Conservation (phyloP, 2,797 vertebrate genomes). For the Gymnothorax reevesii region DNA sequence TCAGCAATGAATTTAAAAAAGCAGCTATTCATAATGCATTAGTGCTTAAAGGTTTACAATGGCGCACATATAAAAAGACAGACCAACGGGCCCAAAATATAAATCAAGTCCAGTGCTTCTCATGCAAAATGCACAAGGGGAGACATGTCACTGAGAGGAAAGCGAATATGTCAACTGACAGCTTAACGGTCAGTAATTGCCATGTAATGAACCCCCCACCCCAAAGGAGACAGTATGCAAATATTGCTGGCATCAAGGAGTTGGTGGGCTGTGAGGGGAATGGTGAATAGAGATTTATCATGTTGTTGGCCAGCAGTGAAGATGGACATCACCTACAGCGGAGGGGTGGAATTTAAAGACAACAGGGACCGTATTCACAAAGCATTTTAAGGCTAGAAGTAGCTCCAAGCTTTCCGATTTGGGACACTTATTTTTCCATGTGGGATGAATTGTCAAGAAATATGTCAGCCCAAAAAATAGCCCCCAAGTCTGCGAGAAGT, state of each 20-base stretch:
- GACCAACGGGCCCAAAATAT: constrained; percentile 49
- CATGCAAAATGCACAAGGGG: constrained; percentile 39
- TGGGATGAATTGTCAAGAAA: no score
- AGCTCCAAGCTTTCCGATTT: no score
- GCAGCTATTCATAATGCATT: constrained; percentile 59
- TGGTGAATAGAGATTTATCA: constrained; percentile 36
- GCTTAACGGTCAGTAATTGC: constrained; percentile 58
- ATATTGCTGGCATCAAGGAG: constrained; percentile 44
- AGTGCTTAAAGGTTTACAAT: constrained; percentile 63
- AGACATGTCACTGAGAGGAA: constrained; percentile 50
- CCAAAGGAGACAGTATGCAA: constrained; percentile 45
- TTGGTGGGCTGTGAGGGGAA: constrained; percentile 22
- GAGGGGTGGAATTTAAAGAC: neutral
- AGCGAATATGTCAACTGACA: constrained; percentile 57
- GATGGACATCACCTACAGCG: neutral
- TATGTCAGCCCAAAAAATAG: no score
- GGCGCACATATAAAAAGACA: constrained; percentile 57
- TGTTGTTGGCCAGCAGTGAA: neutral
- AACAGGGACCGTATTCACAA: neutral
- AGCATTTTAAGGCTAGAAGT: no score
- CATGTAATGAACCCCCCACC: constrained; percentile 39
- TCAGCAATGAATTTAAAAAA: constrained; percentile 47
- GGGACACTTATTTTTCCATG: no score
- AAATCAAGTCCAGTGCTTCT: constrained; percentile 52
- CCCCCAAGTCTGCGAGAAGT: no score